Percentiles rank a stretch among this genome's conserved stretches.
Conservation (phyloP, 1,140 invertebrate genomes). For the Zaprionus africanus region DNA sequence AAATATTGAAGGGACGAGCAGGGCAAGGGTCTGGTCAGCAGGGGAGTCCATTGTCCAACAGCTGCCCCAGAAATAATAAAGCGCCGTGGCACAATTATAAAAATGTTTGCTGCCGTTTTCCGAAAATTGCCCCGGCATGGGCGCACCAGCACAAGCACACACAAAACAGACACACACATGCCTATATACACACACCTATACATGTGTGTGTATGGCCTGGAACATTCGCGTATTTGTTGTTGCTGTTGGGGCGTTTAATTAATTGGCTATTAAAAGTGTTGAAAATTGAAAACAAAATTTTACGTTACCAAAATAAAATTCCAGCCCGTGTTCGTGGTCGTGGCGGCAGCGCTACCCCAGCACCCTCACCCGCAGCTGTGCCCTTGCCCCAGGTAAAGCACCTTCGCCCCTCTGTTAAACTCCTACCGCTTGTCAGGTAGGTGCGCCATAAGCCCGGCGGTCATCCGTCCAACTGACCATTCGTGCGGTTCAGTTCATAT, state of each 20-base stretch:
- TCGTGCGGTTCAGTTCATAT: conserved; percentile 5
- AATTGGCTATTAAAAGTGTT: conserved; percentile 81
- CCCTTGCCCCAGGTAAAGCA: not conserved
- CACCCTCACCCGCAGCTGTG: not conserved
- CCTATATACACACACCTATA: not conserved
- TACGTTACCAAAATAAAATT: conserved; percentile 52
- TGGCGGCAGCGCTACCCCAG: not conserved
- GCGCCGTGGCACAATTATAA: conserved; percentile 51
- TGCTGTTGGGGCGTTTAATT: conserved; percentile 72
- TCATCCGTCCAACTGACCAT: conserved; percentile 12
- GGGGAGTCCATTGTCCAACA: conserved; percentile 21
- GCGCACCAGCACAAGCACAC: not conserved
- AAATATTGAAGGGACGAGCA: not conserved
- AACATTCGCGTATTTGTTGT: conserved; percentile 55
- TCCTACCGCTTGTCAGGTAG: not conserved
- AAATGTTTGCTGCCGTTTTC: conserved; percentile 57
- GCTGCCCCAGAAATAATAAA: conserved; percentile 61
- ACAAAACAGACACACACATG: not conserved
- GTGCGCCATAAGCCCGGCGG: conserved; percentile 16
- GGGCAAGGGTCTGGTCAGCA: not conserved
- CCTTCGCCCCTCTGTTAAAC: too few species aligned
- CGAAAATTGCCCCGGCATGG: conserved; percentile 36
- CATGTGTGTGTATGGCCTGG: not conserved
- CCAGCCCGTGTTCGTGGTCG: not conserved
- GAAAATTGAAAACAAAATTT: conserved; percentile 78